Evolutionary conservation across 2,888 invertebrate species (phyloP).

Genomic region (Yponomeuta malinellus): DNA sequence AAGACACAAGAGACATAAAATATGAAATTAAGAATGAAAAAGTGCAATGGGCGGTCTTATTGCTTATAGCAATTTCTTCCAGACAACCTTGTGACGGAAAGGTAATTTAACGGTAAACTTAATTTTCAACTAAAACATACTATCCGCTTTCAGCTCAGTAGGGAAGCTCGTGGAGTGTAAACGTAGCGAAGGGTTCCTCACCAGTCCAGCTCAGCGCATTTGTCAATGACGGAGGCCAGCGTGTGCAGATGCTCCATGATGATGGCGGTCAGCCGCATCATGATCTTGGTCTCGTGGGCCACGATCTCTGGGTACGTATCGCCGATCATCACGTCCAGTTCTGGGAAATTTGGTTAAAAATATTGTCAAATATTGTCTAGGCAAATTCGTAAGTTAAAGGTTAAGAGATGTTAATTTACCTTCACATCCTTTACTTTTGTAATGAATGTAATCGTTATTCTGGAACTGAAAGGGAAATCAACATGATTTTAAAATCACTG

Average conservation of each 20-base stretch:
- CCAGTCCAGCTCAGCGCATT: conserved; percentile 83
- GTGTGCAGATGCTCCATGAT: conserved; percentile 76
- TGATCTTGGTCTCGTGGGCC: conserved; percentile 86
- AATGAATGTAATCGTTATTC: conserved; percentile 79
- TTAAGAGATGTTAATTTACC: conserved; percentile 48
- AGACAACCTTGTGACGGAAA: too few species aligned
- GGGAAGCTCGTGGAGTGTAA: too few species aligned
- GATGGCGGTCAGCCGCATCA: conserved; percentile 79
- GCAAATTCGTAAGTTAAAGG: too few species aligned
- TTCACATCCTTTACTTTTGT: conserved; percentile 81
- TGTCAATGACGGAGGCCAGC: conserved; percentile 73
- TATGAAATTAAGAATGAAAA: too few species aligned
- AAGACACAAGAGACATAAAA: too few species aligned
- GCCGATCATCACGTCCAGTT: conserved; percentile 85
- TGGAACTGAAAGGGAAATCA: conserved; percentile 68
- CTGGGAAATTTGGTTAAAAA: conserved; percentile 40
- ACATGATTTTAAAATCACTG: background rate
- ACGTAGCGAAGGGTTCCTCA: conserved; percentile 32
- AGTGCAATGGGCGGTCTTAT: too few species aligned
- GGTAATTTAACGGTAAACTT: too few species aligned
- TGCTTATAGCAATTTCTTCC: too few species aligned
- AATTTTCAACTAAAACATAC: too few species aligned
- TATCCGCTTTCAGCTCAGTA: too few species aligned
- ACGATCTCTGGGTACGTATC: conserved; percentile 87
- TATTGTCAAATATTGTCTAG: too few species aligned